These are phyloP conservation scores for Drosophila phalerata DNA, from an alignment of 2,888 invertebrate genomes.

Conservation along the genomic window DNA sequence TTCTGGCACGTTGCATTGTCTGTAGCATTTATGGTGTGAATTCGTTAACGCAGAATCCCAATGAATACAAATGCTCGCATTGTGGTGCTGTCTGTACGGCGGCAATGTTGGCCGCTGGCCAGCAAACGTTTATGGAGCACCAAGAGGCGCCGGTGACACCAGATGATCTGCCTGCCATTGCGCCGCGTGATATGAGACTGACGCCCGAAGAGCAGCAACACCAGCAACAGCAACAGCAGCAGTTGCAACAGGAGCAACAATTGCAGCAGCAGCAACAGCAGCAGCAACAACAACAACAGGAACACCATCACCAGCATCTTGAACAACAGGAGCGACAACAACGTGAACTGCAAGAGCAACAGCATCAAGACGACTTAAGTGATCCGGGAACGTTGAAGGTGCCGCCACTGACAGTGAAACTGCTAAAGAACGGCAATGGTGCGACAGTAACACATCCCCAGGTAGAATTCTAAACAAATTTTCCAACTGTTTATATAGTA, in stretches of 20 bases:
- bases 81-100: constrained; percentile 83
- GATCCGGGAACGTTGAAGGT: constrained; percentile 79
- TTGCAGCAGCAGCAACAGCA: constrained; percentile 64
- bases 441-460: constrained; percentile 80
- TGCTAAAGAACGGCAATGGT: constrained; percentile 82
- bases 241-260: constrained; percentile 64
- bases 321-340: constrained; percentile 60
- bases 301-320: constrained; percentile 54
- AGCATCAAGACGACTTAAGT: constrained; percentile 61
- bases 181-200: constrained; percentile 83
- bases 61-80: constrained; percentile 84
- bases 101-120: constrained; percentile 72
- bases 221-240: constrained; percentile 72
- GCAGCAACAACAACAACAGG: constrained; percentile 56
- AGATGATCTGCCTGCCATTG: constrained; percentile 79
- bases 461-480: constrained; percentile 43
- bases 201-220: constrained; percentile 77
- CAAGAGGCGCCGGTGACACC: constrained; percentile 79
- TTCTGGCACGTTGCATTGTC: constrained; percentile 83
- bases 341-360: constrained; percentile 65
- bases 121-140: constrained; percentile 81
- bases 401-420: constrained; percentile 83
- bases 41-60: constrained; percentile 80
- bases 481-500: neutral
- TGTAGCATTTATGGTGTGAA: constrained; percentile 84